These are phyloP conservation scores for Cheiracanthium punctorium DNA, from an alignment of 2,888 invertebrate genomes.

Conservation along the genomic window DNA sequence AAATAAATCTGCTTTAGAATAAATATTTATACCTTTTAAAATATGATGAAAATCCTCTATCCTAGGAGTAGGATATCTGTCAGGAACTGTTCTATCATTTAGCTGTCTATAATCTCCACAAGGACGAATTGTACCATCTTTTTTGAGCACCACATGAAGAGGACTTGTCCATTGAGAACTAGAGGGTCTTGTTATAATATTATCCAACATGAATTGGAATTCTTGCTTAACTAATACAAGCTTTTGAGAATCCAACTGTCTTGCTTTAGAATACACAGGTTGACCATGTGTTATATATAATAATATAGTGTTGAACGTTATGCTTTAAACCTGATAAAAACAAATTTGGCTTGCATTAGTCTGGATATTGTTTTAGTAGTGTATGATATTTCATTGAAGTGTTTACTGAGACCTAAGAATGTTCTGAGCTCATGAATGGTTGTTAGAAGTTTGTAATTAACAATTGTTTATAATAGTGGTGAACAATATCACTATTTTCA, in stretches of 20 bases:
- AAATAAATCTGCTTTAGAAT: slow-evolving; percentile 45
- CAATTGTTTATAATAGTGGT: background rate
- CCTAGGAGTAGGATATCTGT: slow-evolving; percentile 37
- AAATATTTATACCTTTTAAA: slow-evolving; percentile 8
- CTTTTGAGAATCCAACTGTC: slow-evolving; percentile 3
- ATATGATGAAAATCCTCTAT: slow-evolving; percentile 45
- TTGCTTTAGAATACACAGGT: background rate
- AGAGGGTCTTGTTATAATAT: slow-evolving; percentile 13
- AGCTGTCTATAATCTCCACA: slow-evolving; percentile 58
- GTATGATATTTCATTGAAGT: background rate
- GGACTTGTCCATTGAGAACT: slow-evolving; percentile 45
- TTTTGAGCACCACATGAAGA: slow-evolving; percentile 49
- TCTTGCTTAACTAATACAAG: slow-evolving; percentile 1
- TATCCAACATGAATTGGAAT: slow-evolving; percentile 14
- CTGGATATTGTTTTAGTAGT: background rate
- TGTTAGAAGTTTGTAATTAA: background rate
- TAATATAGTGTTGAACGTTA: background rate
- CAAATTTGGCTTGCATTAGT: background rate
- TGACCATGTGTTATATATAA: background rate
- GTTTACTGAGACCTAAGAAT: too few relatives aligned
- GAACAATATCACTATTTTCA: background rate
- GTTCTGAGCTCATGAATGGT: background rate
- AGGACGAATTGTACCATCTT: slow-evolving; percentile 15
- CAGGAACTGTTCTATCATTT: slow-evolving; percentile 32
- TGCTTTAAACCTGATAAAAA: background rate